Base-by-base conservation (phyloP, 2,797 vertebrate species). In the Percopsis omiscomaycus region DNA sequence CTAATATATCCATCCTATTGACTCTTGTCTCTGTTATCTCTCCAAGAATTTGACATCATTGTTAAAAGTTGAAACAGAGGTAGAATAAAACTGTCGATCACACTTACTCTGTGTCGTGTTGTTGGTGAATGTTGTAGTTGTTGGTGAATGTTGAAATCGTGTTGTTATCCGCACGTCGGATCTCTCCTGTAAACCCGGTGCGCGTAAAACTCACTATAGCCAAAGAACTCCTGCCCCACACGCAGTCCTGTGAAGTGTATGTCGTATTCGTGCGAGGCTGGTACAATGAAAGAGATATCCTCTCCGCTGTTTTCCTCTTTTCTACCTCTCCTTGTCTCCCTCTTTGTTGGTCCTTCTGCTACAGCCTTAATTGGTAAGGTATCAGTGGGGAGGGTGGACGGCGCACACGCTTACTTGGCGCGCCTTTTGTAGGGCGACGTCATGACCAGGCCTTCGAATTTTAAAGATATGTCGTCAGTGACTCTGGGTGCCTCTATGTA, bases 331-430 rank as follows among this genome's bases (percentile, higher is more conserved):
- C 55, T 66, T 81, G 50, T 59, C 52, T 73, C 76, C 61, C 5
- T 46, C 71, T 72, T 69, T 65, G 61, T 56, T 62, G 47, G 66
- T 51, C 55, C 71, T 76, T 78, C 86, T 68, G 76, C 59, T 69
- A 93, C 89, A 91, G 79, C 92, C 93, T 94, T 94, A 94, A 94
- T 94, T 93, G 93, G 93, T 94, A 92, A 90, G 86, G 86, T 83
- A 86, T 80, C 84, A 80, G 47, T 5, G 51, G 32, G 32, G 32
- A 37, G 32, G 32, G 32, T 4, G 32, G 6, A 37, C 32, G 32
- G 30, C 5, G 4, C 32, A 37, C 4, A 37, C 82, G 59, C 69
- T 60, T 51, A 45, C 55, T 61, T 54, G 37, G 59, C 66, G 62
- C 64, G 69, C 83, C 78, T 64, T 85, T 42, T 72, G 55, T 61